Evolutionary conservation across 2,888 invertebrate genomes (phyloP).

Genomic region (Carcina quercana): DNA sequence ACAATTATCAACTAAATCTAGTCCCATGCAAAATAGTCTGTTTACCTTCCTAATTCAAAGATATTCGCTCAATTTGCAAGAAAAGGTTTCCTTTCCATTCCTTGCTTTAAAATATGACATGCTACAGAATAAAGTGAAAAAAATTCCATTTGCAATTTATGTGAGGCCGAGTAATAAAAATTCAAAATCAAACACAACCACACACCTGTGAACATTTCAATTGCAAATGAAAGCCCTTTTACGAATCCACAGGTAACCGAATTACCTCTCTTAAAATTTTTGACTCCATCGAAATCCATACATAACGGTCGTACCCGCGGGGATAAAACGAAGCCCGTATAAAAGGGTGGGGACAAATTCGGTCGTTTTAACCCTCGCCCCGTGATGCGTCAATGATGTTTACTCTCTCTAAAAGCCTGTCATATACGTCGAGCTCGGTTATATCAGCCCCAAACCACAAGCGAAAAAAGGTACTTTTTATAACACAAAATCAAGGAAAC

Average conservation of each 20-base stretch:
- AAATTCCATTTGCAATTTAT: no score
- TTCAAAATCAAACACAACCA: not conserved
- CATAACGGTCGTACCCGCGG: slow-evolving; percentile 9
- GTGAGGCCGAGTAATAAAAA: no score
- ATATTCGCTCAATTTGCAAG: no score
- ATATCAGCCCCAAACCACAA: slow-evolving; percentile 26
- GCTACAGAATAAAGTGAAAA: no score
- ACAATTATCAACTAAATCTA: no score
- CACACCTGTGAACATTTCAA: not conserved
- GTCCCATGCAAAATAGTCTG: no score
- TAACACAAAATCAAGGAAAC: slow-evolving; percentile 31
- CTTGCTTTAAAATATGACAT: no score
- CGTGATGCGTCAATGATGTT: slow-evolving; percentile 61
- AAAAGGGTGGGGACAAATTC: slow-evolving; percentile 28
- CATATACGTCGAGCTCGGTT: slow-evolving; percentile 28
- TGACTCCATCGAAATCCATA: slow-evolving; percentile 5
- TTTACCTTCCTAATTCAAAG: no score
- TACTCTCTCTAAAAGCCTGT: slow-evolving; percentile 60
- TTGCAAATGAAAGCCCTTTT: not conserved
- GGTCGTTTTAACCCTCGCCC: slow-evolving; percentile 44
- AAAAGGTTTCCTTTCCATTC: no score
- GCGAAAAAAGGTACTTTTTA: slow-evolving; percentile 30
- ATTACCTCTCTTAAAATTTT: slow-evolving; percentile 5
- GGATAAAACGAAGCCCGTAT: slow-evolving; percentile 2
- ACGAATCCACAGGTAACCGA: not conserved